Conservation (phyloP, 2,113 vertebrate genomes). For the Pelmatolapia mariae region DNA sequence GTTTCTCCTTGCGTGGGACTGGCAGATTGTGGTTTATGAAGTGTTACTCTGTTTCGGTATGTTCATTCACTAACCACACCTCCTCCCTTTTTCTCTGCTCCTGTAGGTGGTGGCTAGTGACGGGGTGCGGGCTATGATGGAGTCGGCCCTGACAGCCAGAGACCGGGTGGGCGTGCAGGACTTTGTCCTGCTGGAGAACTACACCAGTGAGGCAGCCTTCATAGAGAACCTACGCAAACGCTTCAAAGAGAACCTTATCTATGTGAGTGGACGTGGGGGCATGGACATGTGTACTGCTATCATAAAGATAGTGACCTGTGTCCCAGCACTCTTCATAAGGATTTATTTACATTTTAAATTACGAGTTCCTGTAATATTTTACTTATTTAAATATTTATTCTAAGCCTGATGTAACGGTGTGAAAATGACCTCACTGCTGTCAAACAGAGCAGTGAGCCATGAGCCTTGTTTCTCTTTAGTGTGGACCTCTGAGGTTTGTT, state of each 20-base stretch:
- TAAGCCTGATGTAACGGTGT: background rate
- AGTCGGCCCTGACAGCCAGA: constrained; percentile 94
- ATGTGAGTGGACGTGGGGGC: constrained; percentile 74
- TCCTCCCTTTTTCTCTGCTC: background rate
- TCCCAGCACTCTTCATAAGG: background rate
- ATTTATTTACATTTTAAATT: background rate
- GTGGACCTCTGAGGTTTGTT: background rate
- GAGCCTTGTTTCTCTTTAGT: background rate
- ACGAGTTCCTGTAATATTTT: background rate
- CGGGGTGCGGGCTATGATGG: constrained; percentile 90
- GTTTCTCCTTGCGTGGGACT: background rate
- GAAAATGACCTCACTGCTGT: background rate
- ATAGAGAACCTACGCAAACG: constrained; percentile 94
- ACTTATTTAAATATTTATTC: background rate
- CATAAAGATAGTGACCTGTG: background rate
- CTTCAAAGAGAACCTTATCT: constrained; percentile 97
- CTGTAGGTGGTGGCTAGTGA: constrained; percentile 82
- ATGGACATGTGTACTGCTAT: background rate
- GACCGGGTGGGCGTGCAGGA: constrained; percentile 97
- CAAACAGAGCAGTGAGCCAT: background rate
- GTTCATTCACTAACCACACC: background rate
- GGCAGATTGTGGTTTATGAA: background rate
- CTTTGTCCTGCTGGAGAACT: constrained; percentile 96
- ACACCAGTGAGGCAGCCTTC: constrained; percentile 93
- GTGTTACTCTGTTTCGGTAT: background rate